Conservation (phyloP, 1,140 invertebrate species). For the Drosophila hydei region DNA sequence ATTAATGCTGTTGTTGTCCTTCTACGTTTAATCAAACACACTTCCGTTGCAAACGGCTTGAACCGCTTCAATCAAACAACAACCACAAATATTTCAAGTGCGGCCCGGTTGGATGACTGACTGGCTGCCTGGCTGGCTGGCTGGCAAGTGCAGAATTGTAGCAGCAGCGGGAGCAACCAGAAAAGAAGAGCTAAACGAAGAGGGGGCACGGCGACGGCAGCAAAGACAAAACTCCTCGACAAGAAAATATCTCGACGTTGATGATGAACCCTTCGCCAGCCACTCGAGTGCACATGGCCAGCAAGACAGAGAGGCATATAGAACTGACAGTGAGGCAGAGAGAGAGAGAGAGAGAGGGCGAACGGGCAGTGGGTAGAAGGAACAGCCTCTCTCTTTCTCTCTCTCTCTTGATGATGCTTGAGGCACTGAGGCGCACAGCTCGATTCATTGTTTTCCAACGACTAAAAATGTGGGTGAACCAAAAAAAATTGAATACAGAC, state of each 20-base stretch:
- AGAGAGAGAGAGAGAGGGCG: neutral
- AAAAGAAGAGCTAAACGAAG: slow-evolving; percentile 4
- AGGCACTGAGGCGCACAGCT: slow-evolving; percentile 43
- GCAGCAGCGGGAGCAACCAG: slow-evolving; percentile 3
- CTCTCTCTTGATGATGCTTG: slow-evolving; percentile 50
- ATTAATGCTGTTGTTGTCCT: slow-evolving; percentile 52
- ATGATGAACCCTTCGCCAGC: slow-evolving; percentile 72
- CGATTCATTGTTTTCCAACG: slow-evolving; percentile 48
- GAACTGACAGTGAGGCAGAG: neutral
- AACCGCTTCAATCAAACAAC: slow-evolving; percentile 80
- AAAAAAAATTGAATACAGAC: slow-evolving; percentile 13
- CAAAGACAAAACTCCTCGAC: slow-evolving; percentile 74
- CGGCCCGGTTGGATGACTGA: slow-evolving; percentile 61
- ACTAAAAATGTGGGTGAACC: slow-evolving; percentile 71
- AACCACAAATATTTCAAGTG: slow-evolving; percentile 81
- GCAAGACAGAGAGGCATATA: slow-evolving; percentile 10
- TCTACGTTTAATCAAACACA: slow-evolving; percentile 79
- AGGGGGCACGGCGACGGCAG: neutral
- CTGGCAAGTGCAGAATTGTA: slow-evolving; percentile 49
- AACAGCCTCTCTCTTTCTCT: slow-evolving; percentile 25
- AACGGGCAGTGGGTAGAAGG: neutral
- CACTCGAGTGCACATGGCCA: slow-evolving; percentile 64
- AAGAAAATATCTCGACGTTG: slow-evolving; percentile 74
- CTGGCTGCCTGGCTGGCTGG: slow-evolving; percentile 5
- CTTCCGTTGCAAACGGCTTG: slow-evolving; percentile 79